These are phyloP conservation scores for Clarias platycephalus DNA, from an alignment of 2,797 vertebrate species.

Conservation along the genomic window DNA sequence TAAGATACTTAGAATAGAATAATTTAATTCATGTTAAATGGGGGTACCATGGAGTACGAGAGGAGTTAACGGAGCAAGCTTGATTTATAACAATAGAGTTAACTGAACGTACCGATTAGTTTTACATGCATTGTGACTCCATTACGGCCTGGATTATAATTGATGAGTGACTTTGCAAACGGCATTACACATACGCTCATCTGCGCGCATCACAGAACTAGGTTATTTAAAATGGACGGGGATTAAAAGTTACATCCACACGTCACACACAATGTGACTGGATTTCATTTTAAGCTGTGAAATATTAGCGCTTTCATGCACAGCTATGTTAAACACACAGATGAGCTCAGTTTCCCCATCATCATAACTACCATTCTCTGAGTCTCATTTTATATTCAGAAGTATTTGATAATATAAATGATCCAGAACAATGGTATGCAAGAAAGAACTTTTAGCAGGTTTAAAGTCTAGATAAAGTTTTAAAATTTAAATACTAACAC, in stretches of 20 bases:
- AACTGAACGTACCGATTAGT: conserved; percentile 3
- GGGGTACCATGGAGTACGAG: conserved; percentile 28
- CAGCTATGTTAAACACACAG: not conserved
- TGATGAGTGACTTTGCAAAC: not conserved
- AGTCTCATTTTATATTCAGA: not conserved
- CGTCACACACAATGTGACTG: not conserved
- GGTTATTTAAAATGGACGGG: not conserved
- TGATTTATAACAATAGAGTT: conserved; percentile 15
- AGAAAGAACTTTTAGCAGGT: not conserved
- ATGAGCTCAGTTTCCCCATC: not conserved
- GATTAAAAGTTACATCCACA: not conserved
- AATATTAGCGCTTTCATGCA: not conserved
- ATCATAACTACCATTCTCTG: not conserved
- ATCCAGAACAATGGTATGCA: not conserved
- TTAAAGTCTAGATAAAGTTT: not conserved
- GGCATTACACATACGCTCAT: not conserved
- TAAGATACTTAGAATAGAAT: conserved; percentile 13
- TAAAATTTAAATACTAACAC: not conserved
- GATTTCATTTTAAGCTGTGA: not conserved
- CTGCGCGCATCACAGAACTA: not conserved
- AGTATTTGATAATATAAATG: no score
- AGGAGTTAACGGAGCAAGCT: conserved; percentile 20
- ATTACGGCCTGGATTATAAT: conserved; percentile 34
- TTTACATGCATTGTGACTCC: conserved; percentile 44
- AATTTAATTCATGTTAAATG: conserved; percentile 30